phyloP scores from a whole-genome alignment of 2,797 vertebrate species.

The Acropternis orthonyx region DNA sequence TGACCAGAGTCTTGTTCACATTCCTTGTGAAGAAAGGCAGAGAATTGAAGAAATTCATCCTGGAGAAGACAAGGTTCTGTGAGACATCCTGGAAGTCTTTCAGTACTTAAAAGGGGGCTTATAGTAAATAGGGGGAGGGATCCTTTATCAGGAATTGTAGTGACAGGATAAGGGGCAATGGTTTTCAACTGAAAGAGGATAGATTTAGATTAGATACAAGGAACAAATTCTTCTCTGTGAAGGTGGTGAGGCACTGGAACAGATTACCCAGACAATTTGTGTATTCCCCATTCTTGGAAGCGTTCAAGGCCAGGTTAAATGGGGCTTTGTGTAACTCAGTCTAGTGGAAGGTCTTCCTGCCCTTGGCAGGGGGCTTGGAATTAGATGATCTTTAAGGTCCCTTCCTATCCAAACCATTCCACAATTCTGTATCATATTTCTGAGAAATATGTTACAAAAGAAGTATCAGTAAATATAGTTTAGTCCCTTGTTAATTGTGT shows the following conservation, averaged over 20 bases:
- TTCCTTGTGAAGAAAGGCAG: not conserved
- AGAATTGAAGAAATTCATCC: not conserved
- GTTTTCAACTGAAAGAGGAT: not conserved
- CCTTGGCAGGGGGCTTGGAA: rapidly evolving
- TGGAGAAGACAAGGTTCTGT: not conserved
- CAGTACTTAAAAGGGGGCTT: not conserved
- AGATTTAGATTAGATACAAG: not conserved
- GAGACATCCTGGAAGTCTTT: not conserved
- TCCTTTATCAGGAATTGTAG: not conserved
- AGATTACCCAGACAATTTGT: rapidly evolving
- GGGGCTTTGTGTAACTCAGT: not conserved
- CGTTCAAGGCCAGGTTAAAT: not conserved
- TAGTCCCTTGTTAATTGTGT: not conserved
- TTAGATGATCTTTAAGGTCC: not conserved
- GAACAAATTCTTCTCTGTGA: not conserved
- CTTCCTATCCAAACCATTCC: not conserved
- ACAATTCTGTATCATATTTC: not conserved
- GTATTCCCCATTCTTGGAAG: rapidly evolving
- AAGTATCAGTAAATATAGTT: not conserved
- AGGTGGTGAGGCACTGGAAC: not conserved
- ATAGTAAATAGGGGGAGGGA: not conserved
- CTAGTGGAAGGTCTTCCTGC: too few relatives aligned
- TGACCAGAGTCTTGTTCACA: not conserved
- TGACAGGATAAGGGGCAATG: not conserved
- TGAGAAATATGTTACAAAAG: not conserved